Evolutionary conservation across 2,888 invertebrate species (phyloP).

Genomic region (Dicyrtomina minuta): DNA sequence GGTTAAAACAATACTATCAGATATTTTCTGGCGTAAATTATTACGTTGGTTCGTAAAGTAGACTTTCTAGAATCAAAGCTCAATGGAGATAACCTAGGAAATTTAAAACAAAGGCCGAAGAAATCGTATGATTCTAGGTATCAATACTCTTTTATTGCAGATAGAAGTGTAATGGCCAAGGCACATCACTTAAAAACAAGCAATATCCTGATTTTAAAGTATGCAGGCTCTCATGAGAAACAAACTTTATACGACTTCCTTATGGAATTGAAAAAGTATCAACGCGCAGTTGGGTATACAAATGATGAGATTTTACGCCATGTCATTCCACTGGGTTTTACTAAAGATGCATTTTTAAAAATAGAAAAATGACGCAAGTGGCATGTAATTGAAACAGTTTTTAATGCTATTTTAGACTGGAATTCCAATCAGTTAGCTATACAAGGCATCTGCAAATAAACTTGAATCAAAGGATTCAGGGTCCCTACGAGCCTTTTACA

Average conservation of each 20-base stretch:
- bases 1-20: too few species aligned
- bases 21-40: too few species aligned
- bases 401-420: slow-evolving; percentile 18
- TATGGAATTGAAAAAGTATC: slow-evolving; percentile 36
- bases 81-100: too few species aligned
- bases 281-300: slow-evolving; percentile 26
- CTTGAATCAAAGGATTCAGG: slow-evolving; percentile 34
- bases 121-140: too few species aligned
- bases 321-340: slow-evolving; percentile 35
- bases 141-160: too few species aligned
- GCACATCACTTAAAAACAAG: slow-evolving; percentile 26
- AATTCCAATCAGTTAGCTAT: slow-evolving; percentile 41
- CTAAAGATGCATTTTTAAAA: slow-evolving; percentile 35
- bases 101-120: too few species aligned
- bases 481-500: slow-evolving; percentile 33
- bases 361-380: slow-evolving; percentile 27
- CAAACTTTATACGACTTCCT: slow-evolving; percentile 41
- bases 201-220: slow-evolving; percentile 35
- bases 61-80: too few species aligned
- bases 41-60: too few species aligned
- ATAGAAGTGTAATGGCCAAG: too few species aligned
- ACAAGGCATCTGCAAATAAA: slow-evolving; percentile 29
- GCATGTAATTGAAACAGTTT: slow-evolving; percentile 22
- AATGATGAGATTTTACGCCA: slow-evolving; percentile 31
- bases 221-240: slow-evolving; percentile 31